phyloP scores from a whole-genome alignment of 2,113 vertebrate species.

The Megaceryle torquata region DNA sequence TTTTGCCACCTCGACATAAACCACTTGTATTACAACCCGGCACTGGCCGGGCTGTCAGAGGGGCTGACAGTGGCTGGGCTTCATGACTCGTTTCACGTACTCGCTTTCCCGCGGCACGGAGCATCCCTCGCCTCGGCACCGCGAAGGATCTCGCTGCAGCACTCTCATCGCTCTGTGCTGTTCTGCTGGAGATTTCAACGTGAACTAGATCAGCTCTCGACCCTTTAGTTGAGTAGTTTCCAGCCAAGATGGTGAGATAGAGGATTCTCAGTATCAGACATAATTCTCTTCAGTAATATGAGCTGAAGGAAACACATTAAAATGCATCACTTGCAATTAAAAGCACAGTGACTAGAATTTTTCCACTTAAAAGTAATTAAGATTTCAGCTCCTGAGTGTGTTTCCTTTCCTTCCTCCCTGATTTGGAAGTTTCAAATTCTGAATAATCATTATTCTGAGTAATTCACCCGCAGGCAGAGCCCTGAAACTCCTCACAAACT shows the following conservation, averaged over 20 bases:
- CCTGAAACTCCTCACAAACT: not conserved
- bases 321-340: not conserved
- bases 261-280: not conserved
- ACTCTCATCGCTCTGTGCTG: not conserved
- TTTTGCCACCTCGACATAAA: not conserved
- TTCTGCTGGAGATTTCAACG: not conserved
- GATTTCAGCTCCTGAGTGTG: not conserved
- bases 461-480: not conserved
- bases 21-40: not conserved
- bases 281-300: not conserved
- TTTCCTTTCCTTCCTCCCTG: not conserved
- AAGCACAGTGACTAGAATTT: not conserved
- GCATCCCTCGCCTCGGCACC: not conserved
- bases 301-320: conserved; percentile 6
- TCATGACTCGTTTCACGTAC: not conserved
- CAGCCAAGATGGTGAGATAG: not conserved
- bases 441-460: not conserved
- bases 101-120: not conserved
- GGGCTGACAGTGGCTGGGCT: not conserved
- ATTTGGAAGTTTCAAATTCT: not conserved
- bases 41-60: not conserved
- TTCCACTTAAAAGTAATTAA: not conserved
- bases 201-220: not conserved
- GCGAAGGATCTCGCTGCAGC: not conserved
- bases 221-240: not conserved